Conservation (phyloP, 2,113 vertebrate genomes). For the Boulengeromyrus knoepffleri region DNA sequence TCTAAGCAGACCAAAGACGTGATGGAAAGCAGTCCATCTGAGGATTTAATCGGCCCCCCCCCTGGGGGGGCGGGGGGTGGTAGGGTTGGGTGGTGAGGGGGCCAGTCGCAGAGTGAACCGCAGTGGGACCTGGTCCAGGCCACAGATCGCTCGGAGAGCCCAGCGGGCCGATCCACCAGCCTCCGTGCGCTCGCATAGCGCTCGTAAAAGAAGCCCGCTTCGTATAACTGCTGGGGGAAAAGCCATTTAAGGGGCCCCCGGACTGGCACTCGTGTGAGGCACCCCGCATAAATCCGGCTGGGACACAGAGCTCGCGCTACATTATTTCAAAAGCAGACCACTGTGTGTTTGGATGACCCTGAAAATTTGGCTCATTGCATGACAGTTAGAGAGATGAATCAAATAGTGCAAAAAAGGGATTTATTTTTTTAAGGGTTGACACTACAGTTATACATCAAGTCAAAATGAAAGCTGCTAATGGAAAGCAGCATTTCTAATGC, state of each 20-base stretch:
- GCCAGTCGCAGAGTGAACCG: not conserved
- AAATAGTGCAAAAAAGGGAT: not conserved
- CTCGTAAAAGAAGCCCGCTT: not conserved
- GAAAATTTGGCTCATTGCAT: not conserved
- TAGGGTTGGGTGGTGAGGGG: slow-evolving; percentile 8
- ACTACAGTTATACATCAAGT: not conserved
- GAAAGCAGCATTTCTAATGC: not conserved
- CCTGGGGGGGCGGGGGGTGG: slow-evolving; percentile 1
- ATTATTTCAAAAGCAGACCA: slow-evolving; percentile 9
- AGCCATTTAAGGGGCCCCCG: not conserved
- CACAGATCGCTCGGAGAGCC: slow-evolving; percentile 4
- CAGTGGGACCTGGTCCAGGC: slow-evolving; percentile 21
- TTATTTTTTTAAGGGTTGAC: not conserved
- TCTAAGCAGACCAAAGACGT: not conserved
- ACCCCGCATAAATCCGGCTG: not conserved
- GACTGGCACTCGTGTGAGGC: not conserved
- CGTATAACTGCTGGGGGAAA: slow-evolving; percentile 14
- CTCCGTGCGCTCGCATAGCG: not conserved
- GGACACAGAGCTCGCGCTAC: not conserved
- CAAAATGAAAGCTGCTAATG: not conserved
- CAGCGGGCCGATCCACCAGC: not conserved
- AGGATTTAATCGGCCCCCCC: slow-evolving; percentile 19
- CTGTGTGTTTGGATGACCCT: slow-evolving; percentile 8
- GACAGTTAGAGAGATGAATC: not conserved
- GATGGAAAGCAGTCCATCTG: slow-evolving; percentile 2